Conservation (phyloP, 1,140 invertebrate genomes). For the Drosophila sproati region DNA sequence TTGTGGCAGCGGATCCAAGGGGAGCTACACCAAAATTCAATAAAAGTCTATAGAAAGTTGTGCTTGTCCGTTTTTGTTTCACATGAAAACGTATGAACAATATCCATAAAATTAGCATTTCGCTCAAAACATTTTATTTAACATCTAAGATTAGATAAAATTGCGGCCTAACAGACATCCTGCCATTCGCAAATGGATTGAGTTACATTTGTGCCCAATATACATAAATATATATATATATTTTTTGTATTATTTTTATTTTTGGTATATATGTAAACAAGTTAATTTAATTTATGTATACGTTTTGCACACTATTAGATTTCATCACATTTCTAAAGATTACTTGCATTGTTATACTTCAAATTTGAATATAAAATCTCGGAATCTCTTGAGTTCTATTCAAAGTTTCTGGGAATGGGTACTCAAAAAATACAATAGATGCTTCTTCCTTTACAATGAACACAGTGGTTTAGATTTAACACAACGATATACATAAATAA, state of each 20-base stretch:
- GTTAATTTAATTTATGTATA: conserved; percentile 44
- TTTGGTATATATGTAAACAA: conserved; percentile 36
- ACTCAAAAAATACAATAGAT: not conserved
- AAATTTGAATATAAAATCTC: conserved; percentile 24
- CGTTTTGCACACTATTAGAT: conserved; percentile 41
- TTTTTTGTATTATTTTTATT: conserved; percentile 5
- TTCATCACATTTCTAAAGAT: conserved; percentile 16
- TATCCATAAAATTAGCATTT: conserved; percentile 69
- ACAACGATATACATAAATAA: not conserved
- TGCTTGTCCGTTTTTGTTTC: conserved; percentile 47
- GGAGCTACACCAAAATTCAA: conserved; percentile 56
- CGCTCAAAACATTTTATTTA: conserved; percentile 56
- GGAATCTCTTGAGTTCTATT: conserved; percentile 15
- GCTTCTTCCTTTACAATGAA: conserved; percentile 2
- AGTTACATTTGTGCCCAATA: not conserved
- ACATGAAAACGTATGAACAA: conserved; percentile 58
- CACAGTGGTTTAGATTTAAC: conserved; percentile 4
- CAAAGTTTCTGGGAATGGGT: conserved; percentile 3
- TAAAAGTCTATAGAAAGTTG: conserved; percentile 60
- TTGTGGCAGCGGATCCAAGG: not conserved
- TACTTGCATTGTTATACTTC: conserved; percentile 14
- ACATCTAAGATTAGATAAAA: conserved; percentile 66
- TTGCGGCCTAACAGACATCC: conserved; percentile 22
- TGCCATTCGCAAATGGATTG: not conserved
- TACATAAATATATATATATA: conserved; percentile 9